Conservation (phyloP, 2,113 vertebrate species). For the Cariama cristata region DNA sequence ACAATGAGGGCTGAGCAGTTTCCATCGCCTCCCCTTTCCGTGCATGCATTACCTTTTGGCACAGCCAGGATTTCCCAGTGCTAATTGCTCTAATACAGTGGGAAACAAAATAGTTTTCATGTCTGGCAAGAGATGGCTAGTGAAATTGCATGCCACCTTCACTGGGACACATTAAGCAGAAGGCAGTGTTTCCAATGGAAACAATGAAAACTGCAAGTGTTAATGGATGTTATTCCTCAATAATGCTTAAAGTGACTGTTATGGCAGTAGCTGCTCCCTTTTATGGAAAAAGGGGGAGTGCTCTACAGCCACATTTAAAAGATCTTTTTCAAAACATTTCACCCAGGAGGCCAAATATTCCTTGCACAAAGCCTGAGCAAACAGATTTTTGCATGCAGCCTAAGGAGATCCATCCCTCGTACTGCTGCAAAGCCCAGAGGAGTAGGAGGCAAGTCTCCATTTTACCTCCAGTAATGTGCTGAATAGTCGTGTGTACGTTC, state of each 20-base stretch:
- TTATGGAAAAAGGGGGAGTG: constrained; percentile 14
- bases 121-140: constrained; percentile 68
- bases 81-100: constrained; percentile 70
- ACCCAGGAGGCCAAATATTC: constrained; percentile 31
- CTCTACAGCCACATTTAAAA: constrained; percentile 38
- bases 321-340: constrained; percentile 16
- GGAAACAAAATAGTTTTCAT: constrained; percentile 63
- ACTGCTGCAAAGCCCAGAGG: background rate
- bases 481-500: fast-evolving
- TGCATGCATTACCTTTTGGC: constrained; percentile 74
- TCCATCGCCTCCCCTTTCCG: constrained; percentile 55
- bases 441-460: background rate
- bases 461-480: background rate
- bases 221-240: constrained; percentile 62
- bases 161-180: constrained; percentile 69
- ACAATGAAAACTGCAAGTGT: constrained; percentile 56
- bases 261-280: constrained; percentile 42
- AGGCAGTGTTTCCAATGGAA: constrained; percentile 67
- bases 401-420: background rate
- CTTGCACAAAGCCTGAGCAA: background rate
- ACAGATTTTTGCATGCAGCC: constrained; percentile 24
- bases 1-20: constrained; percentile 63
- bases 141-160: constrained; percentile 65
- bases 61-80: constrained; percentile 71
- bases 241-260: constrained; percentile 59